These are phyloP conservation scores for Idaea biselata DNA, from an alignment of 2,888 invertebrate species.

Conservation along the genomic window DNA sequence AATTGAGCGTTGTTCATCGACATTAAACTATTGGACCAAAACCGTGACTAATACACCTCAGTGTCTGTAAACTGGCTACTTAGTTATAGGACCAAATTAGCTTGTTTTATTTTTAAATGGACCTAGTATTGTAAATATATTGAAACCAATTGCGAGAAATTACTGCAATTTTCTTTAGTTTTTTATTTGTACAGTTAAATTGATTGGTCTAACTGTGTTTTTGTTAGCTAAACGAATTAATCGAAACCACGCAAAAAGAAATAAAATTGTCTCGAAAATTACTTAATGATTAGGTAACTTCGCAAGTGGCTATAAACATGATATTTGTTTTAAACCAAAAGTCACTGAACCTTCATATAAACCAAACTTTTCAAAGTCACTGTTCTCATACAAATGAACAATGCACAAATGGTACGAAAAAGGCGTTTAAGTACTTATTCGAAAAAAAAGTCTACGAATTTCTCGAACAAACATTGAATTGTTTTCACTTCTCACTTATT, in stretches of 20 bases:
- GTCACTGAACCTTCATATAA: too few species aligned
- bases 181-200: slow-evolving; percentile 1
- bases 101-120: background rate
- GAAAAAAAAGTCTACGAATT: too few species aligned
- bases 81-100: background rate
- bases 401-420: too few species aligned
- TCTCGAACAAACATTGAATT: too few species aligned
- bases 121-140: background rate
- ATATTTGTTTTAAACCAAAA: too few species aligned
- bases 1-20: background rate
- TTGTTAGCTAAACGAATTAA: slow-evolving; percentile 9
- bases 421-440: too few species aligned
- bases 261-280: background rate
- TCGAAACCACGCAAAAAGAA: background rate
- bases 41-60: background rate
- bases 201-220: slow-evolving; percentile 8
- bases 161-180: background rate
- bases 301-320: too few species aligned
- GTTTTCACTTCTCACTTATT: too few species aligned
- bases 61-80: background rate
- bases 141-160: background rate
- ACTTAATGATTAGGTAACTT: too few species aligned
- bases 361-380: too few species aligned
- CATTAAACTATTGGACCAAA: background rate
- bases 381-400: too few species aligned